A percentile compares a stretch with the other conserved stretches of the same genome.
Conservation (phyloP, 2,888 invertebrate genomes). For the Torymus aiolomorphi region DNA sequence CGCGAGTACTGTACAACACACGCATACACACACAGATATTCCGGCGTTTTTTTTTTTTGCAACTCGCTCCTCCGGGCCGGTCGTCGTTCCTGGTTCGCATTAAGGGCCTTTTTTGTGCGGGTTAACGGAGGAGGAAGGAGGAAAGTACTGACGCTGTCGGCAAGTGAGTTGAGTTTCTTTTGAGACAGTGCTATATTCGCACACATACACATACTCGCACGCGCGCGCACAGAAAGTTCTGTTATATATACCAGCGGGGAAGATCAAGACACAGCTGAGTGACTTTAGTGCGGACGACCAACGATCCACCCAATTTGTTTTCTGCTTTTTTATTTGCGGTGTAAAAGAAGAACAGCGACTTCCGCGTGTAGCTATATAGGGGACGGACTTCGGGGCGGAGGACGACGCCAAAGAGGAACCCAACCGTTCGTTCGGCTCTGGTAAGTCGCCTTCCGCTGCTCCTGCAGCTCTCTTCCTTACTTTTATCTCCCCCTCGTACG, state of each 20-base stretch:
- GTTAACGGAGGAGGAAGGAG: neutral
- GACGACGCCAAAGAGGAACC: constrained; percentile 1
- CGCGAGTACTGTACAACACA: too few relatives aligned
- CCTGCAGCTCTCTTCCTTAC: neutral
- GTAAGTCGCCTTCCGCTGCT: constrained; percentile 30
- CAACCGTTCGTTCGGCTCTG: constrained; percentile 47
- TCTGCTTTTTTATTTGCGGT: too few relatives aligned
- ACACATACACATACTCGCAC: too few relatives aligned
- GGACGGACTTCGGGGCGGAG: neutral
- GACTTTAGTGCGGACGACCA: neutral
- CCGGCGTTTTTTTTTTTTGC: too few relatives aligned
- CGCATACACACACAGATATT: too few relatives aligned
- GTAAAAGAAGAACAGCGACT: neutral
- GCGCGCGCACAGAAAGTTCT: too few relatives aligned
- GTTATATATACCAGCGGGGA: too few relatives aligned
- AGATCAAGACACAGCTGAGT: neutral
- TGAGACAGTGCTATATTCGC: too few relatives aligned
- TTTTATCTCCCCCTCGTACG: neutral
- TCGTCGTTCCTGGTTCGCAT: neutral
- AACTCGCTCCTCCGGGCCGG: too few relatives aligned
- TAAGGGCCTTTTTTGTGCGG: neutral
- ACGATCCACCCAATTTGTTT: too few relatives aligned
- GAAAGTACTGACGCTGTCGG: neutral
- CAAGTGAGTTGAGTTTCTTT: neutral
- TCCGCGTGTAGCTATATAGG: neutral